These are phyloP conservation scores for Conops quadrifasciatus DNA, from an alignment of 2,888 invertebrate species.

Conservation along the genomic window DNA sequence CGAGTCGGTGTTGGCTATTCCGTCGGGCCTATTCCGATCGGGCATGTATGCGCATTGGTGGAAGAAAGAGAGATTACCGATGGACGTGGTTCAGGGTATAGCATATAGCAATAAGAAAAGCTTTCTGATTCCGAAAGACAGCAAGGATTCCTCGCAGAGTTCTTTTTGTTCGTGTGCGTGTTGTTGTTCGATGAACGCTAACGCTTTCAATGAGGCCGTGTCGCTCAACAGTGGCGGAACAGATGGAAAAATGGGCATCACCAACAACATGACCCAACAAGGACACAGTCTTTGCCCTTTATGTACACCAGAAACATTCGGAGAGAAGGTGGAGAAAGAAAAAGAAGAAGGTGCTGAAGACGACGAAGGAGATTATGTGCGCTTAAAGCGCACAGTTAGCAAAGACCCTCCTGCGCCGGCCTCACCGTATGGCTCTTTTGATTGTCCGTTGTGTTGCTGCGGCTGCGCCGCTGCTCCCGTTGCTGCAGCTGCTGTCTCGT, in stretches of 20 bases:
- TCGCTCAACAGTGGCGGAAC: slow-evolving; percentile 46
- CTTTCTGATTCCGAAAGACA: slow-evolving; percentile 66
- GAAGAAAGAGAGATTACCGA: slow-evolving; percentile 86
- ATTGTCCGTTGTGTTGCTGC: slow-evolving; percentile 56
- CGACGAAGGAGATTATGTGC: neutral
- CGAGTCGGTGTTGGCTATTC: slow-evolving; percentile 38
- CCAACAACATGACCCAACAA: slow-evolving; percentile 46
- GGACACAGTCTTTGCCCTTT: slow-evolving; percentile 49
- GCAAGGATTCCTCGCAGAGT: slow-evolving; percentile 61
- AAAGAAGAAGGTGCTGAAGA: neutral
- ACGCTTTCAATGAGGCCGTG: slow-evolving; percentile 57
- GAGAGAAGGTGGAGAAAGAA: neutral
- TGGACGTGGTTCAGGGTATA: slow-evolving; percentile 70
- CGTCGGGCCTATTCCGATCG: slow-evolving; percentile 72
- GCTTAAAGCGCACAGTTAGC: neutral
- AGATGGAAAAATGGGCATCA: slow-evolving; percentile 54
- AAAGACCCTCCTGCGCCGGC: slow-evolving; percentile 28
- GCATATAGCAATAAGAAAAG: slow-evolving; percentile 66
- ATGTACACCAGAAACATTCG: slow-evolving; percentile 44
- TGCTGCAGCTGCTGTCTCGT: slow-evolving; percentile 6
- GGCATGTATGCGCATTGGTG: slow-evolving; percentile 93
- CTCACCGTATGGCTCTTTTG: slow-evolving; percentile 47
- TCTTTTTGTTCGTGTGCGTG: slow-evolving; percentile 57
- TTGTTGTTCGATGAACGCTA: slow-evolving; percentile 52
- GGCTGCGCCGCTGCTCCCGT: neutral